Conservation (phyloP, 2,888 invertebrate species). For the Pycnomerus fuliginosus region DNA sequence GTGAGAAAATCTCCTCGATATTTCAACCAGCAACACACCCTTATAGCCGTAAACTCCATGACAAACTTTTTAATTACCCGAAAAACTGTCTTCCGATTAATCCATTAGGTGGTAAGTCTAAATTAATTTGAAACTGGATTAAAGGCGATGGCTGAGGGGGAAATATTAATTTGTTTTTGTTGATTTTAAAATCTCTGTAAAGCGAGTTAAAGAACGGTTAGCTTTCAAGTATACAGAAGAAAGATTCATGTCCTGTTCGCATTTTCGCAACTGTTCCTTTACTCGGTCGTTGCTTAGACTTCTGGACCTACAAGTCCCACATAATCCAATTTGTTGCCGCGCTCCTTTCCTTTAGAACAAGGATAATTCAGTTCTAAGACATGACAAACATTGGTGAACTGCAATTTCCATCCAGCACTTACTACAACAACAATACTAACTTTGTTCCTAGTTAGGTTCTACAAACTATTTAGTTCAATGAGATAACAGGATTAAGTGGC, state of each 20-base stretch:
- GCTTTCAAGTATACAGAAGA: too few species aligned
- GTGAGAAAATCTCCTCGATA: too few species aligned
- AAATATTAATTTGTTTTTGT: too few species aligned
- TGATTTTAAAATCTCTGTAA: too few species aligned
- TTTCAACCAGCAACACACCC: too few species aligned
- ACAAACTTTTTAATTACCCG: constrained; percentile 11
- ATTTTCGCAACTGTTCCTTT: constrained; percentile 4
- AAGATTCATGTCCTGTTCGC: too few species aligned
- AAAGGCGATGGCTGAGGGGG: constrained; percentile 5
- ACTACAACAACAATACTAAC: constrained; percentile 25
- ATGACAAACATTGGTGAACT: constrained; percentile 31
- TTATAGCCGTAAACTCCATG: background rate
- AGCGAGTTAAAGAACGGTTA: too few species aligned
- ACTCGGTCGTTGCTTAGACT: constrained; percentile 8
- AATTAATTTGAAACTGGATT: constrained; percentile 11
- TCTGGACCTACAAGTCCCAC: constrained; percentile 12
- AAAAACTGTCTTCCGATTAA: constrained; percentile 10
- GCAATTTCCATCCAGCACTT: constrained; percentile 27
- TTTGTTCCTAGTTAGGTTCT: constrained; percentile 21
- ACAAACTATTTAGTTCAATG: constrained; percentile 25
- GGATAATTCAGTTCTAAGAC: constrained; percentile 31
- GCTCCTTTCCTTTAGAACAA: constrained; percentile 31
- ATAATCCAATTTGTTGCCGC: constrained; percentile 32
- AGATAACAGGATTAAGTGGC: constrained; percentile 15
- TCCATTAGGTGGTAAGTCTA: constrained; percentile 10